Conservation (phyloP, 2,888 invertebrate genomes). For the Hypomecis atomaria region DNA sequence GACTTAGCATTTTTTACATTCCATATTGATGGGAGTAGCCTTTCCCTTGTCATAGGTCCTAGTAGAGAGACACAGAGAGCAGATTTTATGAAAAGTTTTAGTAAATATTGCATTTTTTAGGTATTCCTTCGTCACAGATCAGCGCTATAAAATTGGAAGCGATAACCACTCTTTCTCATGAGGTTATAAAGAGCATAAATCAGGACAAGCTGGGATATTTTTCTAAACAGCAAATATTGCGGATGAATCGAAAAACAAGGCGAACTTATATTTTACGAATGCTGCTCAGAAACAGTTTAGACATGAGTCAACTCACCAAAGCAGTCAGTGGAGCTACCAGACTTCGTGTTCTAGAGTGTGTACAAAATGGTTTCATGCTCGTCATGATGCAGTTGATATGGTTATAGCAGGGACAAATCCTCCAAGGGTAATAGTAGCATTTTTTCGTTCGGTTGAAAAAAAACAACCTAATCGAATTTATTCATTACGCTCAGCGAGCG, state of each 20-base stretch:
- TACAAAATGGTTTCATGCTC: too few relatives aligned
- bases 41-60: too few relatives aligned
- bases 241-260: slow-evolving; percentile 67
- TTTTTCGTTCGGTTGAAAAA: too few relatives aligned
- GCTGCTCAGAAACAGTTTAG: slow-evolving; percentile 66
- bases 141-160: slow-evolving; percentile 73
- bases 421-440: too few relatives aligned
- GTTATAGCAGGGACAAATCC: too few relatives aligned
- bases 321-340: slow-evolving; percentile 25
- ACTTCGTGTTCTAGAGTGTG: neutral
- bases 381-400: too few relatives aligned
- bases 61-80: too few relatives aligned
- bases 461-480: too few relatives aligned
- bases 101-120: slow-evolving; percentile 45
- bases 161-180: slow-evolving; percentile 61
- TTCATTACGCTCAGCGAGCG: too few relatives aligned
- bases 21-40: too few relatives aligned
- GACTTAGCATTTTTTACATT: too few relatives aligned
- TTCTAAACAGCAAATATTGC: slow-evolving; percentile 71
- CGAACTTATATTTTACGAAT: slow-evolving; percentile 71
- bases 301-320: slow-evolving; percentile 62
- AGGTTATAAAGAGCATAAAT: slow-evolving; percentile 64
- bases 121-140: slow-evolving; percentile 66
- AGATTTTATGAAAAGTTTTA: too few relatives aligned
- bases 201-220: slow-evolving; percentile 69